Conservation (phyloP, 2,888 invertebrate genomes). For the Empis livida region DNA sequence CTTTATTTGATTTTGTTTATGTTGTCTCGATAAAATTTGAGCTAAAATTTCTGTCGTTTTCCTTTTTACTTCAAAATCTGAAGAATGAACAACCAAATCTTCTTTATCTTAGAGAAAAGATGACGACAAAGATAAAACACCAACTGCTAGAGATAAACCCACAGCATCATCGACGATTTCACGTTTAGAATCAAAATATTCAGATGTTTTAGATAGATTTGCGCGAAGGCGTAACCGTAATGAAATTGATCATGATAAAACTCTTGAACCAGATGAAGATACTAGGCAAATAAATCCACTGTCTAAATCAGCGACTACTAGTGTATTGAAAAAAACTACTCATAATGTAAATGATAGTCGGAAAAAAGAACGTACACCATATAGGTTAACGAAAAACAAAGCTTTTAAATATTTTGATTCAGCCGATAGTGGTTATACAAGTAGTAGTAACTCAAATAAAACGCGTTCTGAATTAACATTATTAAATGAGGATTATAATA, state of each 20-base stretch:
- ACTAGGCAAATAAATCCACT: slow-evolving; percentile 31
- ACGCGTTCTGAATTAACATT: slow-evolving; percentile 16
- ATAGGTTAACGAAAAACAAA: slow-evolving; percentile 25
- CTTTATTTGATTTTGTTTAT: too few relatives aligned
- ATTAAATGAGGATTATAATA: slow-evolving; percentile 25
- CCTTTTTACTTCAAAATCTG: background rate
- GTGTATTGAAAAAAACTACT: slow-evolving; percentile 56
- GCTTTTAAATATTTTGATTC: slow-evolving; percentile 26
- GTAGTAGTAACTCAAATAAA: slow-evolving; percentile 17
- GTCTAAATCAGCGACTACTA: slow-evolving; percentile 58
- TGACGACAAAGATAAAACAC: slow-evolving; percentile 5
- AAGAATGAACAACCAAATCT: background rate
- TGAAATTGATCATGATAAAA: slow-evolving; percentile 50
- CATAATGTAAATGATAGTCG: background rate
- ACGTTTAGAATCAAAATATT: slow-evolving; percentile 67
- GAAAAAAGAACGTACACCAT: slow-evolving; percentile 32
- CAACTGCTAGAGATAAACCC: slow-evolving; percentile 28
- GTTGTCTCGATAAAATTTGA: too few relatives aligned
- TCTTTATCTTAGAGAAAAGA: slow-evolving; percentile 19
- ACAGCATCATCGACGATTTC: slow-evolving; percentile 42
- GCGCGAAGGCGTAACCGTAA: slow-evolving; percentile 42
- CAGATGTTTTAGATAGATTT: slow-evolving; percentile 58
- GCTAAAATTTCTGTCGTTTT: too few relatives aligned
- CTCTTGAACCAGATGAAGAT: slow-evolving; percentile 47
- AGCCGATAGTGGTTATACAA: slow-evolving; percentile 28